phyloP scores from a whole-genome alignment of 1,140 invertebrate genomes.

The Ostrea denselamellosa region DNA sequence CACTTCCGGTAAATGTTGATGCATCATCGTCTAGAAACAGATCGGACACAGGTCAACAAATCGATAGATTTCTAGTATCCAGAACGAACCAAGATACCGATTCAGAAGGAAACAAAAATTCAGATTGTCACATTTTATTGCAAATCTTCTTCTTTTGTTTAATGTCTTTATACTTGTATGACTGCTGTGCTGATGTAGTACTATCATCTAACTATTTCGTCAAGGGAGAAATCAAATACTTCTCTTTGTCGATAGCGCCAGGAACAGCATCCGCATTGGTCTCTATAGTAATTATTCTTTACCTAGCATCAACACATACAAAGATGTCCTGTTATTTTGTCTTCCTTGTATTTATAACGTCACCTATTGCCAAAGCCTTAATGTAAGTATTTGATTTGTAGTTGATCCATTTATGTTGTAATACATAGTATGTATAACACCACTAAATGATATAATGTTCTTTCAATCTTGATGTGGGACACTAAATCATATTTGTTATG shows the following conservation, averaged over 20 bases:
- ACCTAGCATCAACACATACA: not conserved
- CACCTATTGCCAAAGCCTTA: not conserved
- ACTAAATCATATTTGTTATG: no score
- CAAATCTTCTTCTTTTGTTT: not conserved
- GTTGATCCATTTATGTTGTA: not conserved
- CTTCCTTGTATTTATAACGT: not conserved
- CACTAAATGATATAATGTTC: no score
- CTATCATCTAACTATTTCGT: not conserved
- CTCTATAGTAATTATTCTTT: not conserved
- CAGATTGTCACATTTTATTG: not conserved
- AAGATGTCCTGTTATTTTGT: not conserved
- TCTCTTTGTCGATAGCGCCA: not conserved
- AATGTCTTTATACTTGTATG: not conserved
- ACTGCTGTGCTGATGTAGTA: not conserved
- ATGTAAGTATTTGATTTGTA: not conserved
- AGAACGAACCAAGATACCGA: not conserved
- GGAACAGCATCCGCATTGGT: not conserved
- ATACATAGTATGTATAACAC: no score
- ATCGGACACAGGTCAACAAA: not conserved
- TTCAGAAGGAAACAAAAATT: not conserved
- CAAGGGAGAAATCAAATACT: not conserved
- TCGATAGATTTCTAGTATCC: not conserved
- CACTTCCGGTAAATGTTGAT: not conserved
- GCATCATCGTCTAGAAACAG: not conserved
- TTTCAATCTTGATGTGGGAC: no score